phyloP scores from a whole-genome alignment of 2,113 vertebrate genomes.

The Benitochromis conjunctus region DNA sequence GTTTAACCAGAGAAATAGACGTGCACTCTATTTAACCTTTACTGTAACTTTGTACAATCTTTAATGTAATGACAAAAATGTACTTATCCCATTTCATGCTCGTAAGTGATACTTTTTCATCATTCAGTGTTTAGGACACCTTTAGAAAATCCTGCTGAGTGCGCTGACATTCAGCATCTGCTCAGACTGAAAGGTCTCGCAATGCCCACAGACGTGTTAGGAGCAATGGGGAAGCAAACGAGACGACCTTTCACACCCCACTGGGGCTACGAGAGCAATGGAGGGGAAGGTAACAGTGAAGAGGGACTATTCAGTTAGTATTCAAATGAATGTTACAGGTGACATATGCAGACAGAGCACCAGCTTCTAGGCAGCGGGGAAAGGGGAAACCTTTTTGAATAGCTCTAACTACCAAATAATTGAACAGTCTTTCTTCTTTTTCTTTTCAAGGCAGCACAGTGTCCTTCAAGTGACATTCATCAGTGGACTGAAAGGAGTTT shows the following conservation, averaged over 20 bases:
- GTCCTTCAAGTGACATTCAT: conserved; percentile 41
- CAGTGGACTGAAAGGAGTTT: conserved; percentile 3
- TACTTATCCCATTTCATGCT: background rate
- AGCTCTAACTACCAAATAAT: conserved; percentile 21
- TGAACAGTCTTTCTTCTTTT: background rate
- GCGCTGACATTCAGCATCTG: conserved; percentile 23
- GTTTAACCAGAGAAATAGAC: background rate
- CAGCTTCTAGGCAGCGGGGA: background rate
- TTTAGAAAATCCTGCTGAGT: background rate
- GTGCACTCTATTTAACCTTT: background rate
- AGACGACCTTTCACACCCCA: conserved; percentile 20
- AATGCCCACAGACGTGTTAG: conserved; percentile 2
- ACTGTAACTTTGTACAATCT: background rate
- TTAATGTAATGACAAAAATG: background rate
- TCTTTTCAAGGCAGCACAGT: background rate
- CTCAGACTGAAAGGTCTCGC: conserved; percentile 4
- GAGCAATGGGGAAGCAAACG: conserved; percentile 21
- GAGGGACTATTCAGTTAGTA: conserved; percentile 19
- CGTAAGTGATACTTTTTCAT: background rate
- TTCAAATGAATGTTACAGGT: conserved; percentile 55
- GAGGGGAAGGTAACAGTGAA: background rate
- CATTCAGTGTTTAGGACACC: background rate
- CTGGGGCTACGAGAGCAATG: background rate
- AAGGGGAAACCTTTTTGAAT: background rate
- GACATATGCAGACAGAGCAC: conserved; percentile 29